Evolutionary conservation across 92 coral and sea anemone genomes (phyloP).

Genomic region (Zoanthus gigantus): DNA sequence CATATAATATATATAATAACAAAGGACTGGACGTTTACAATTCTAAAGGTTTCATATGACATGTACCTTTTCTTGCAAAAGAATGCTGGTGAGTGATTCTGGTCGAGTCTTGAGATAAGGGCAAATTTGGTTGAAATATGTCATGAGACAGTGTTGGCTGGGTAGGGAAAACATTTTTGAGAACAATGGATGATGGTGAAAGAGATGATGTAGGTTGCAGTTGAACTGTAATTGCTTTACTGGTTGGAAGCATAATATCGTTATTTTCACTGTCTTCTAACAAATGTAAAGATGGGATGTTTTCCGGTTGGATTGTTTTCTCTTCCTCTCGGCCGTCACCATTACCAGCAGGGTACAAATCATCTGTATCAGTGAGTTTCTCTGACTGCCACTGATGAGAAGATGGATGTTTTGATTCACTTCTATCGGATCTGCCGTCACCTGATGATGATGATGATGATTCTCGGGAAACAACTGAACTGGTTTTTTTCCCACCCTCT

Average conservation of each 20-base stretch:
- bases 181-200: slow-evolving; percentile 76
- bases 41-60: no score
- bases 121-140: slow-evolving; percentile 66
- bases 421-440: slow-evolving; percentile 24
- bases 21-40: no score
- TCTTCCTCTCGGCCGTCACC: not conserved
- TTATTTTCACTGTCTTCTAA: slow-evolving; percentile 12
- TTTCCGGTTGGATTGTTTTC: not conserved
- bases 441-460: slow-evolving; percentile 6
- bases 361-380: not conserved
- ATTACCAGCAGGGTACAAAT: not conserved
- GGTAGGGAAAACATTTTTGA: slow-evolving; percentile 54
- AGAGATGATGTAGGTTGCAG: slow-evolving; percentile 43
- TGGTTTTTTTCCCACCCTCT: slow-evolving; percentile 1
- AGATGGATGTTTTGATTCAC: slow-evolving; percentile 9
- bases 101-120: slow-evolving; percentile 39
- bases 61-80: not conserved
- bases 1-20: no score
- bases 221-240: not conserved
- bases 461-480: not conserved
- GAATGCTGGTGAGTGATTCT: not conserved
- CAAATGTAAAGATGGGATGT: slow-evolving; percentile 14
- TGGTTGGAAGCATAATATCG: not conserved
- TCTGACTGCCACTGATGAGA: slow-evolving; percentile 45
- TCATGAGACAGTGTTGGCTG: slow-evolving; percentile 84